Conservation (phyloP, 2,888 invertebrate species). For the Amblyteles armatorius region DNA sequence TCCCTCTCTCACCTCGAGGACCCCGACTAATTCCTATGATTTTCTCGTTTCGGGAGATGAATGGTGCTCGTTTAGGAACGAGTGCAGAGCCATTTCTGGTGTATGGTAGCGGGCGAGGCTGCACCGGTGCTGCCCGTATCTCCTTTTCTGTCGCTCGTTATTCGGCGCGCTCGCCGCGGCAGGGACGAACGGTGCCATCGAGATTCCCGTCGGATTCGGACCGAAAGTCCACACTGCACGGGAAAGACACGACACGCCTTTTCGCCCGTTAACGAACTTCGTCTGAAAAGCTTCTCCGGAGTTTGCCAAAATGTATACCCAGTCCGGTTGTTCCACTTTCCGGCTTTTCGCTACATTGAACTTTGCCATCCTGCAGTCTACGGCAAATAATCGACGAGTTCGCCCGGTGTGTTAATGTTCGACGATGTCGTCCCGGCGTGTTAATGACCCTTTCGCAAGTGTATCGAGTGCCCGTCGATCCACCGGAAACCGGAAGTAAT, state of each 20-base stretch:
- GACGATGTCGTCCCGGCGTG: too few species aligned
- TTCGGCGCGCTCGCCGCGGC: background rate
- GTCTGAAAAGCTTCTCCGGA: conserved; percentile 28
- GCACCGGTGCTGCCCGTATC: background rate
- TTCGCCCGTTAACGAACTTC: conserved; percentile 58
- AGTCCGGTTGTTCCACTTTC: conserved; percentile 13
- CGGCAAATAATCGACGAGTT: too few species aligned
- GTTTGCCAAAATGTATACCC: conserved; percentile 53
- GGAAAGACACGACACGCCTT: conserved; percentile 10
- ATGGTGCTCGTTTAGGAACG: conserved; percentile 74
- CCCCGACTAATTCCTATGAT: conserved; percentile 70
- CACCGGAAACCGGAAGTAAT: background rate
- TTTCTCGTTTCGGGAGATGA: conserved; percentile 70
- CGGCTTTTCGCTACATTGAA: too few species aligned
- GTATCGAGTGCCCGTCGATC: too few species aligned
- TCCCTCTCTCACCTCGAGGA: conserved; percentile 44
- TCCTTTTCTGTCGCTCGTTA: conserved; percentile 8
- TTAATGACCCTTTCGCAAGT: too few species aligned
- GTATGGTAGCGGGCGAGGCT: conserved; percentile 31
- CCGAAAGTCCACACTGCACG: background rate
- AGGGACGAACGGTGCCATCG: conserved; percentile 29
- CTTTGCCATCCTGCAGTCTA: too few species aligned
- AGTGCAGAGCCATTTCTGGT: conserved; percentile 55
- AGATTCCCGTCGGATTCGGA: background rate
- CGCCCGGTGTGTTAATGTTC: too few species aligned